Evolutionary conservation across 2,888 invertebrate species (phyloP).

Genomic region (Phorcus lineatus): DNA sequence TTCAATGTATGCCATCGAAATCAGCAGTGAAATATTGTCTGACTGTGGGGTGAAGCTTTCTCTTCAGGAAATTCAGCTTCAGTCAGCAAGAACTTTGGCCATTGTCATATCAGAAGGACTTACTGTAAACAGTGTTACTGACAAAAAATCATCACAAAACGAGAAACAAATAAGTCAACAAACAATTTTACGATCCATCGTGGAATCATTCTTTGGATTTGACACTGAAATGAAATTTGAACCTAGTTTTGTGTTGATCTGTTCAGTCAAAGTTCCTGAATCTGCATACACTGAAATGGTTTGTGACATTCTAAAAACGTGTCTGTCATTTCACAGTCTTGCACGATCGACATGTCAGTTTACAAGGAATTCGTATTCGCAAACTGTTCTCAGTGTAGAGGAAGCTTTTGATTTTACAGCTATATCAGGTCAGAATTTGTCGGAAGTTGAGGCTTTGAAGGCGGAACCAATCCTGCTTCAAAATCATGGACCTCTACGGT

Average conservation of each 20-base stretch:
- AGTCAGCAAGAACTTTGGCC: constrained; percentile 31
- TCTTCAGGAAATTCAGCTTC: constrained; percentile 28
- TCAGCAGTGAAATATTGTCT: constrained; percentile 37
- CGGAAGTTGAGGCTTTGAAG: constrained; percentile 24
- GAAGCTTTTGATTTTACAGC: constrained; percentile 26
- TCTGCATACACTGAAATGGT: too few species aligned
- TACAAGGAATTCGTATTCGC: not conserved
- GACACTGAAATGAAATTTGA: too few species aligned
- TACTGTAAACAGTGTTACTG: constrained; percentile 17
- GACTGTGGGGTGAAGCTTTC: constrained; percentile 36
- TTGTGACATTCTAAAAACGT: not conserved
- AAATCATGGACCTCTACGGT: constrained; percentile 33
- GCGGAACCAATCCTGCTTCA: constrained; percentile 32
- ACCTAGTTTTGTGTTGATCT: too few species aligned
- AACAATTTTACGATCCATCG: too few species aligned
- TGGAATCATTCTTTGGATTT: too few species aligned
- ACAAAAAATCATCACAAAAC: not conserved
- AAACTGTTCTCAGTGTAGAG: not conserved
- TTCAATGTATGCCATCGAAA: constrained; percentile 55
- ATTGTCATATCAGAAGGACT: constrained; percentile 33
- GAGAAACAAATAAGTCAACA: too few species aligned
- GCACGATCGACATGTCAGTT: not conserved
- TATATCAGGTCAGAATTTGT: not conserved
- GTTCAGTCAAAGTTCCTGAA: too few species aligned
- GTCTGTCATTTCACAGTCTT: not conserved